Evolutionary conservation across 2,113 vertebrate species (phyloP), one percentile per base, ranked within the genome.

Genomic region (Toxotes chatareus): DNA sequence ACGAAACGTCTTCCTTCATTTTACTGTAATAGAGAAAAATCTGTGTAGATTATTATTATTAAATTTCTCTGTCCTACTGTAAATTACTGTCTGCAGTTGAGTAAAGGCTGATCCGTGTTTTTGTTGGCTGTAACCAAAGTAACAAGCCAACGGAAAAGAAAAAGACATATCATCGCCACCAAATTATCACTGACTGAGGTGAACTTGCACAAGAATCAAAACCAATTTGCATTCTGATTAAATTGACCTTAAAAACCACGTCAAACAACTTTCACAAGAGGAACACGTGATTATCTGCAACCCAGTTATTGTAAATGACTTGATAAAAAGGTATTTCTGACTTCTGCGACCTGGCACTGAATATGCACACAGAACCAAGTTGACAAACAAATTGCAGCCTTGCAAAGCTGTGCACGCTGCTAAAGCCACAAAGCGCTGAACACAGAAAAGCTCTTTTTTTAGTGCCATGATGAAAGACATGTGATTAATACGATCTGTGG

Each of bases 391-490:
- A 79, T 31, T 31, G 8, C 23, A 53, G 32, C 64, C 62, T 53
- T 27, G 51, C 57, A 64, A 60, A 38, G 40, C 23, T 76, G 68
- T 53, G 47, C 38, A 59, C 66, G 47, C 53, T 56, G 42, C 65
- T 55, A 38, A 70, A 36, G 68, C 49, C 79, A 56, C 77, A 73
- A 79, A 85, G 73, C 47, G 55, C 74, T 68, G 73, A 88, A 84
- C 73, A 82, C 36, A 69, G 83, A 85, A 72, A 62, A 44, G 14
- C 46, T 70, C 65, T 87, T 86, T 90, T 89, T 83, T 93, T 87
- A 86, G 85, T 76, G 74, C 73, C 80, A 87, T 32, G 88, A 84
- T 92, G 90, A 94, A 91, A 94, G 93, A 88, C 73, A 44, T 71
- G 83, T 88, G 89, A 92, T 92, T 82, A 93, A 94, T 86, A 83